These are phyloP conservation scores for Drosophila koepferae DNA, from an alignment of 2,888 invertebrate species.

Conservation along the genomic window DNA sequence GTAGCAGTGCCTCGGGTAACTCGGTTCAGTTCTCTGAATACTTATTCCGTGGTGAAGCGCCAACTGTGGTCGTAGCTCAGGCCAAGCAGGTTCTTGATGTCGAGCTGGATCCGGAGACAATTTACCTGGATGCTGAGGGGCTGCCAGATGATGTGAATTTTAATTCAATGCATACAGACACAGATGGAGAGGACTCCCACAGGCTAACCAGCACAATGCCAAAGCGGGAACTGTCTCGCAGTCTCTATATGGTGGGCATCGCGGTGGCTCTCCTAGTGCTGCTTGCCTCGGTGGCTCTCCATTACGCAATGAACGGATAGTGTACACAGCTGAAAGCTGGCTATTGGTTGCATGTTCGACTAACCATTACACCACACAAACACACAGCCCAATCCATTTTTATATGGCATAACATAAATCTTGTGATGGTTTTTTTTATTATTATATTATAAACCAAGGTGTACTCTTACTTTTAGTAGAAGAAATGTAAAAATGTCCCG, in stretches of 20 bases:
- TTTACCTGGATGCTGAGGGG: constrained; percentile 91
- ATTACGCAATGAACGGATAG: constrained; percentile 83
- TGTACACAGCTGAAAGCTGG: constrained; percentile 18
- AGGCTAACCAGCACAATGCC: constrained; percentile 86
- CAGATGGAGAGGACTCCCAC: constrained; percentile 70
- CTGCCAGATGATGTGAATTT: constrained; percentile 90
- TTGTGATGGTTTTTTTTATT: constrained; percentile 77
- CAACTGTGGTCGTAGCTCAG: constrained; percentile 92
- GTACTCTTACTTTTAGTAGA: constrained; percentile 65
- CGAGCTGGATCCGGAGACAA: constrained; percentile 89
- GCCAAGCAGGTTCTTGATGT: constrained; percentile 93
- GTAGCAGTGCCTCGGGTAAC: constrained; percentile 38
- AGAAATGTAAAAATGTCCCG: constrained; percentile 71
- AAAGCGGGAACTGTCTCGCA: constrained; percentile 87
- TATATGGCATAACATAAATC: constrained; percentile 57
- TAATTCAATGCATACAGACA: constrained; percentile 27
- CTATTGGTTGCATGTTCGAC: constrained; percentile 26
- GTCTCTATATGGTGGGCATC: constrained; percentile 86
- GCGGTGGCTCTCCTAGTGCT: constrained; percentile 88
- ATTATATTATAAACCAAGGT: constrained; percentile 58
- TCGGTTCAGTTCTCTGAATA: constrained; percentile 93
- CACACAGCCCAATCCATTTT: constrained; percentile 51
- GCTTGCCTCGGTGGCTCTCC: constrained; percentile 87
- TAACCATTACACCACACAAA: constrained; percentile 18
- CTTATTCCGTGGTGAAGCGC: constrained; percentile 95